Conservation (phyloP, 2,888 invertebrate species). For the Drosophila eohydei region DNA sequence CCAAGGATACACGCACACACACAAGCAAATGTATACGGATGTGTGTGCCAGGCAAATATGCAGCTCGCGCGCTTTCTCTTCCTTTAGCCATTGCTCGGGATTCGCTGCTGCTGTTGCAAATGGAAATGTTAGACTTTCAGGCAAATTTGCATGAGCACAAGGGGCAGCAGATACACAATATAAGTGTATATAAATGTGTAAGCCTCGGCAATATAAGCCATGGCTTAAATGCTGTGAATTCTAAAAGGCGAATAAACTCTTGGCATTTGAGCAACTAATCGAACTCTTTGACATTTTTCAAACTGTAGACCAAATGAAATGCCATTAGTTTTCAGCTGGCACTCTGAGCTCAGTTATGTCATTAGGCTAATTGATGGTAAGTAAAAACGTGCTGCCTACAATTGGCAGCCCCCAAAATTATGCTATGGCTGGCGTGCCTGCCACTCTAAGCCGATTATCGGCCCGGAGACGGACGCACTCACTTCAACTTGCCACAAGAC, state of each 20-base stretch:
- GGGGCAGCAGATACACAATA: constrained; percentile 12
- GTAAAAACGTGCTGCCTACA: constrained; percentile 14
- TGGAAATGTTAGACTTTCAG: constrained; percentile 65
- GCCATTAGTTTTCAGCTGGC: constrained; percentile 14
- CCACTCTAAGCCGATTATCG: constrained; percentile 74
- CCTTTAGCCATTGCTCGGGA: constrained; percentile 1
- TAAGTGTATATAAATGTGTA: constrained; percentile 1
- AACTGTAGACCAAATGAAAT: constrained; percentile 8
- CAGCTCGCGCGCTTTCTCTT: constrained; percentile 20
- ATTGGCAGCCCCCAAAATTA: constrained; percentile 30
- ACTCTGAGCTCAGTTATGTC: constrained; percentile 48
- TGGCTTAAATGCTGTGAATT: constrained; percentile 29
- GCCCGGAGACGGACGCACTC: constrained; percentile 34
- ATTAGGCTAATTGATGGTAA: constrained; percentile 64
- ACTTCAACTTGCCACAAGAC: constrained; percentile 36
- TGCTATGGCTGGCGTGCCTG: constrained; percentile 36
- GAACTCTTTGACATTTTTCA: constrained; percentile 1
- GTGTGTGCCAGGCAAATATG: constrained; percentile 44
- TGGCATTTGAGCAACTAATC: constrained; percentile 7
- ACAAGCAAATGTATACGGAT: neutral
- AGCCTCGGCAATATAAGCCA: constrained; percentile 38
- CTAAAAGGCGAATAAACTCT: neutral
- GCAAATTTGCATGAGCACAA: constrained; percentile 50
- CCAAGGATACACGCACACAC: constrained; percentile 1
- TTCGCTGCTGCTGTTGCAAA: constrained; percentile 48